Evolutionary conservation across 2,888 invertebrate species (phyloP).

Genomic region (Tuberolachnus salignus): DNA sequence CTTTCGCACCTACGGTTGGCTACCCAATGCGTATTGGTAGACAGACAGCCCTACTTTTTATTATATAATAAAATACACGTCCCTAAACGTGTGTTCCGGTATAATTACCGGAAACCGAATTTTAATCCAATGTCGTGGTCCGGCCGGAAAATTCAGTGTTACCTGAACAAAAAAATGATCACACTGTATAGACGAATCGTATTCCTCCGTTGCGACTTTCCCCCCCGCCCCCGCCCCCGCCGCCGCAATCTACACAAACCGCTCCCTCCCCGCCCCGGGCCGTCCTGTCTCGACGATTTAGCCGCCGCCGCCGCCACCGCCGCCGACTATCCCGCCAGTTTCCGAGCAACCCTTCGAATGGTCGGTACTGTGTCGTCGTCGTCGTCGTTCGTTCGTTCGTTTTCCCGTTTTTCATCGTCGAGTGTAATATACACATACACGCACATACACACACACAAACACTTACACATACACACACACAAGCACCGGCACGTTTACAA

Average conservation of each 20-base stretch:
- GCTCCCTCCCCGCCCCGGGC: background rate
- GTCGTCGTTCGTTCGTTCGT: background rate
- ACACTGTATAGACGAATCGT: too few species aligned
- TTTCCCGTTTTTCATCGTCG: background rate
- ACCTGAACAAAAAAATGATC: too few species aligned
- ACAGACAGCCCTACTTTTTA: too few species aligned
- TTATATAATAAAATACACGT: too few species aligned
- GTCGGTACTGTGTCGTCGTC: constrained; percentile 31
- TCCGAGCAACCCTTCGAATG: constrained; percentile 46
- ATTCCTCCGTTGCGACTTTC: background rate
- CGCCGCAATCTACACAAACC: constrained; percentile 30
- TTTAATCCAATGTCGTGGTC: too few species aligned
- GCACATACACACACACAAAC: background rate
- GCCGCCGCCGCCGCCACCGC: constrained; percentile 4
- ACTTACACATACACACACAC: background rate
- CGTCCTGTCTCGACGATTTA: background rate
- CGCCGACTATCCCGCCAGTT: constrained; percentile 48
- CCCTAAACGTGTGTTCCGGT: too few species aligned
- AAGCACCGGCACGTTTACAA: too few species aligned
- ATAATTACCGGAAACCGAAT: too few species aligned
- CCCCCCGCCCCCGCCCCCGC: constrained; percentile 6
- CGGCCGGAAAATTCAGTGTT: too few species aligned
- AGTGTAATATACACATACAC: too few species aligned
- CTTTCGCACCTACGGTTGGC: too few species aligned
- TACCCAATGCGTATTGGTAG: too few species aligned